phyloP scores from a whole-genome alignment of 2,888 invertebrate genomes.

The Odontocolon sp. region DNA sequence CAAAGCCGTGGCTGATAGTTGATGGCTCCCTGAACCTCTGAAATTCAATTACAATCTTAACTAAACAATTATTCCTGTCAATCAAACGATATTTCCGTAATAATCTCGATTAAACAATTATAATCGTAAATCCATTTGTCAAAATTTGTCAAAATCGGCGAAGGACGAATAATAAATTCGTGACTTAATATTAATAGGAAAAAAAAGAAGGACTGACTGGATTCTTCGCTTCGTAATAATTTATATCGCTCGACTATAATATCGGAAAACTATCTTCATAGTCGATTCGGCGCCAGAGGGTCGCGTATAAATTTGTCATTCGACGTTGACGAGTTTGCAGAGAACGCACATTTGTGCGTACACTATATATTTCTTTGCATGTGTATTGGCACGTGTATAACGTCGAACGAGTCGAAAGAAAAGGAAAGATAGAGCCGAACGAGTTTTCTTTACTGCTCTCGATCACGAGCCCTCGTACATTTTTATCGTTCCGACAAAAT shows the following conservation, averaged over 20 bases:
- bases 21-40: slow-evolving; percentile 90
- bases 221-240: slow-evolving; percentile 15
- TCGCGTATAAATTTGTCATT: slow-evolving; percentile 45
- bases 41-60: slow-evolving; percentile 40
- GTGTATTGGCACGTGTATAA: slow-evolving; percentile 27
- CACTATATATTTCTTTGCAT: slow-evolving; percentile 24
- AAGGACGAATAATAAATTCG: no score
- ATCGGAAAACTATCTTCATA: slow-evolving; percentile 50
- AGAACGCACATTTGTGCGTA: no score
- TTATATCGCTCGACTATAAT: slow-evolving; percentile 35
- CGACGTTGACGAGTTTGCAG: no score
- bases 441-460: slow-evolving; percentile 35
- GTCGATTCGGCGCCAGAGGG: slow-evolving; percentile 21
- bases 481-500: slow-evolving; percentile 45
- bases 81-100: background rate
- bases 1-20: slow-evolving; percentile 91
- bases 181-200: slow-evolving; percentile 6
- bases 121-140: no score
- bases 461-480: slow-evolving; percentile 45
- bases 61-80: background rate
- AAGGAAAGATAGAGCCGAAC: slow-evolving; percentile 5
- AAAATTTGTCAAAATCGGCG: no score
- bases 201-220: slow-evolving; percentile 17
- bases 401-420: background rate
- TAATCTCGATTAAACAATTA: background rate